Conservation (phyloP, 2,797 vertebrate genomes). For the Philypnodon macrostomus region DNA sequence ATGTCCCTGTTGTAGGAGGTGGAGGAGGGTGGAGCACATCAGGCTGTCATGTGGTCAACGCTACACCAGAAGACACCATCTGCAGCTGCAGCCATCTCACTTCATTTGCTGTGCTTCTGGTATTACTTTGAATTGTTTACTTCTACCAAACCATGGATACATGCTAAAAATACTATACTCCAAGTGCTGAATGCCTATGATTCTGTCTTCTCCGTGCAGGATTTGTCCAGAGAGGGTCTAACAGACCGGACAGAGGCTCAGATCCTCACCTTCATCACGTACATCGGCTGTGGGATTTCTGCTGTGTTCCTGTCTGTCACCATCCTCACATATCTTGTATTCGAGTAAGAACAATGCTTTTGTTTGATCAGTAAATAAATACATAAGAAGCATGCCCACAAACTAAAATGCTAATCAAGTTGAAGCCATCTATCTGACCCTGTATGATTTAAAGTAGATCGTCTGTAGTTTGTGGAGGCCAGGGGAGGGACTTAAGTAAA, state of each 20-base stretch:
- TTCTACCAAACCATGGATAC: too few species aligned
- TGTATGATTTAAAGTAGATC: too few species aligned
- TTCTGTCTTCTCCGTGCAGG: conserved; percentile 66
- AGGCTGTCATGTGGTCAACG: conserved; percentile 82
- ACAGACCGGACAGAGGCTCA: conserved; percentile 66
- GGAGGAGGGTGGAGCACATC: conserved; percentile 83
- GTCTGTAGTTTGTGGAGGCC: too few species aligned
- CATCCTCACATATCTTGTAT: conserved; percentile 68
- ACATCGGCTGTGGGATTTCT: conserved; percentile 92
- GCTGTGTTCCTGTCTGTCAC: conserved; percentile 89
- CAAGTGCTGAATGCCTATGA: conserved; percentile 7
- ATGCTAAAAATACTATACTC: too few species aligned
- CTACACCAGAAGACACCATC: conserved; percentile 74
- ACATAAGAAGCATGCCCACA: too few species aligned
- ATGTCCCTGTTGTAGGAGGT: conserved; percentile 64
- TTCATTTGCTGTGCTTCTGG: conserved; percentile 90
- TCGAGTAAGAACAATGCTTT: conserved; percentile 49
- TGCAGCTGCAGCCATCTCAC: conserved; percentile 94
- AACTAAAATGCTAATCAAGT: too few species aligned
- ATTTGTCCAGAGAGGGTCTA: conserved; percentile 75
- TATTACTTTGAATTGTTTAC: conserved; percentile 46
- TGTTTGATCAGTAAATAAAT: too few species aligned
- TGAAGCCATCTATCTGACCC: too few species aligned
- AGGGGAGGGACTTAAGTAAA: too few species aligned
- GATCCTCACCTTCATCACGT: conserved; percentile 90